phyloP scores from a whole-genome alignment of 2,888 invertebrate genomes.

The Norana najaformis region DNA sequence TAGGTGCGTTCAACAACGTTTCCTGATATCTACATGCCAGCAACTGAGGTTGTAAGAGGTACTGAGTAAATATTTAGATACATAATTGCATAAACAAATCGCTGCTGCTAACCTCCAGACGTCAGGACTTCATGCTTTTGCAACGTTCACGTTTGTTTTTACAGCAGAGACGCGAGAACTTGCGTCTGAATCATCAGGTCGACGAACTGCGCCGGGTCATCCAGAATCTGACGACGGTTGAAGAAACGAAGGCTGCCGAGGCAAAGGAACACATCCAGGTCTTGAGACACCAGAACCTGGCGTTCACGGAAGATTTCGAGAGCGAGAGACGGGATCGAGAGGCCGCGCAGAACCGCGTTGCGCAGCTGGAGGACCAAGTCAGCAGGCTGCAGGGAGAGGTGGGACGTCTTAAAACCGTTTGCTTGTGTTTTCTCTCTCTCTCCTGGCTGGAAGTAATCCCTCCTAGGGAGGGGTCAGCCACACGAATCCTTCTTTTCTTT shows the following conservation, averaged over 20 bases:
- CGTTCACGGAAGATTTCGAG: not conserved
- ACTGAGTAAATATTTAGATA: no score
- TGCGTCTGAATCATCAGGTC: not conserved
- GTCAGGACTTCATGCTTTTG: not conserved
- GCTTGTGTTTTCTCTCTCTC: not conserved
- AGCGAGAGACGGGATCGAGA: conserved; percentile 18
- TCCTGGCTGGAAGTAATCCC: no score
- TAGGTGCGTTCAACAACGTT: no score
- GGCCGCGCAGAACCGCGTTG: not conserved
- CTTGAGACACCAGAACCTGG: not conserved
- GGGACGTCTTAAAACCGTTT: not conserved
- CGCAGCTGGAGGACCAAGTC: not conserved
- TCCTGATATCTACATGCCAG: no score
- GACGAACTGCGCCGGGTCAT: not conserved
- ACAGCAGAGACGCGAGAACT: not conserved
- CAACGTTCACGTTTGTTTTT: not conserved
- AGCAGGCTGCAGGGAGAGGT: not conserved
- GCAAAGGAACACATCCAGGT: conserved; percentile 20
- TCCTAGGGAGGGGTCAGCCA: no score
- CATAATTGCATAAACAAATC: not conserved
- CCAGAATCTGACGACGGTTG: not conserved
- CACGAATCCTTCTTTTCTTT: no score
- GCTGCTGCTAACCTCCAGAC: not conserved
- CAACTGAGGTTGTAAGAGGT: no score
- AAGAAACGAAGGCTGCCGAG: not conserved